phyloP scores from a whole-genome alignment of 2,797 vertebrate species.

The Margarornis squamiger region DNA sequence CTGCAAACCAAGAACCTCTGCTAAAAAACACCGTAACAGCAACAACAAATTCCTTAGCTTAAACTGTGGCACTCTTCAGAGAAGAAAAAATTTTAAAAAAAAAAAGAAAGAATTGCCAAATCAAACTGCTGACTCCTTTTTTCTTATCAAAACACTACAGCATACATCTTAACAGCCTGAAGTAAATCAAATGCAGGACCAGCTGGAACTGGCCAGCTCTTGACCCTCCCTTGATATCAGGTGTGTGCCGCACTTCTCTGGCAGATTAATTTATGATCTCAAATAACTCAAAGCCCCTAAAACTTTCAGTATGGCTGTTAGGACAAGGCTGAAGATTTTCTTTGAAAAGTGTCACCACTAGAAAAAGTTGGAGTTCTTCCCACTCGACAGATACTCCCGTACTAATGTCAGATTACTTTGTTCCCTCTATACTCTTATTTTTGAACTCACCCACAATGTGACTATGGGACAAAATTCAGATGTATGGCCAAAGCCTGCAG shows the following conservation, averaged over 20 bases:
- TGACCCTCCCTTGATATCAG: conserved; percentile 67
- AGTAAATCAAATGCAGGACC: conserved; percentile 73
- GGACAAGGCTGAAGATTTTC: neutral
- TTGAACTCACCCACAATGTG: neutral
- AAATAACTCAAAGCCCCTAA: conserved; percentile 15
- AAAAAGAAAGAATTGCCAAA: conserved; percentile 52
- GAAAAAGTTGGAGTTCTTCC: neutral
- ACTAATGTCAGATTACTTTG: neutral
- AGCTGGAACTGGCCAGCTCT: conserved; percentile 70
- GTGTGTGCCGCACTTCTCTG: conserved; percentile 41
- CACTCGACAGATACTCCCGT: accelerated
- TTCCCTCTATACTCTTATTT: neutral
- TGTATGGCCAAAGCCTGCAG: neutral
- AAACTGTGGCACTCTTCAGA: conserved; percentile 56
- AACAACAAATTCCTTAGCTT: conserved; percentile 65
- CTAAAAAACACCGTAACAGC: conserved; percentile 55
- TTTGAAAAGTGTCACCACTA: neutral
- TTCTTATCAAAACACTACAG: conserved; percentile 74
- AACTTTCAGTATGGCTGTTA: conserved; percentile 9
- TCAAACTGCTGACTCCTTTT: conserved; percentile 78
- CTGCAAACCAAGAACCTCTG: conserved; percentile 52
- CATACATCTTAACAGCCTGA: conserved; percentile 62
- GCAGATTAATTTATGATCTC: conserved; percentile 63
- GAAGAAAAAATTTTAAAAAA: neutral
- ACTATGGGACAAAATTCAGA: neutral